Evolutionary conservation across 92 coral and sea anemone genomes (phyloP), one percentile per base, ranked within the genome.

Genomic region (Siderastrea siderea): DNA sequence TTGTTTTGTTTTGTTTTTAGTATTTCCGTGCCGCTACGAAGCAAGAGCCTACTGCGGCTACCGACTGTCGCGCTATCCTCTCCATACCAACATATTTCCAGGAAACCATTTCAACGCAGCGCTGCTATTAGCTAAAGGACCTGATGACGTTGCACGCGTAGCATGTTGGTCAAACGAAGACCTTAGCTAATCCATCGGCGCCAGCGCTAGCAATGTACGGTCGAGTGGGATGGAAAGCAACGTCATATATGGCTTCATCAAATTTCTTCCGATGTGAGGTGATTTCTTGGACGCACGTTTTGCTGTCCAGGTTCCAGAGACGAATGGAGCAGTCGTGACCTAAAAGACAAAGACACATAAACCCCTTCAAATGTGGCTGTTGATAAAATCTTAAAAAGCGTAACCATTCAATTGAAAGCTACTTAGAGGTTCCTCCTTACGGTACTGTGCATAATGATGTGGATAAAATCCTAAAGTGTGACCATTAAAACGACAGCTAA

Each of bases 301-400:
- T 97, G 81, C 93, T 95, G 81, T 97, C 99, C 69, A 97, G 93
- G 78, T 97, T 97, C 99, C 99, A 97, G 5, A 97, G 95, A 71
- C 99, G 96, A 78, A 97, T 97, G 57, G 99, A 97, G 79, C 99
- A 97, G 78, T 97, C 99, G 83, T 97, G 99, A 91, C 99, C 99
- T 97, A 26, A 15, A 43, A 12, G 44, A 75, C 44, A 17, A 45
- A 65, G 70, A 1, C 45, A 6, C 26, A 10, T 65, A 19, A 44
- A 26, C 17, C 5, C 57, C 38, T 26, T 26, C 38, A 26, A 26
- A 26, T 53, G 57, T 1, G 57, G 38, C 1, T 53, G 57, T 9
- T 0, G 5, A 53, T 53, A 53, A 53, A 53, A 53, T 9, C 57
- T 26, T 26, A 26, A 26, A 26, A 53, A 53, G 57, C 5, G 57